Conservation (phyloP, 2,888 invertebrate species). For the Steinernema scapterisci region DNA sequence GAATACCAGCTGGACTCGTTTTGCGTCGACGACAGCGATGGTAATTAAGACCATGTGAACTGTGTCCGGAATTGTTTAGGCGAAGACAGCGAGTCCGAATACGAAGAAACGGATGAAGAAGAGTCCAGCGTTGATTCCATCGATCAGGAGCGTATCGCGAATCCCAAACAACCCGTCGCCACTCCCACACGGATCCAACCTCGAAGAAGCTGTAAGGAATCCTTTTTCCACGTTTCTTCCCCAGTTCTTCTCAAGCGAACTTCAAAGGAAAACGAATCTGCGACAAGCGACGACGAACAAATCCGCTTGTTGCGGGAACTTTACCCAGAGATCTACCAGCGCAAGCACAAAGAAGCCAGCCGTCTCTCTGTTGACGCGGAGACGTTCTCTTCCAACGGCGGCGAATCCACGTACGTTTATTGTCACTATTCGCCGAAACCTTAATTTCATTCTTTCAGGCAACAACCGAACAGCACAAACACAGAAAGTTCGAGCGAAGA, state of each 20-base stretch:
- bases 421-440: too few relatives aligned
- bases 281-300: too few relatives aligned
- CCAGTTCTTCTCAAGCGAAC: not conserved
- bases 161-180: not conserved
- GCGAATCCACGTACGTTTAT: too few relatives aligned
- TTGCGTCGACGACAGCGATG: conserved; percentile 30
- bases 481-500: not conserved
- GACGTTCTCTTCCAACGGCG: too few relatives aligned
- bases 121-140: not conserved
- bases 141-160: not conserved
- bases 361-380: not conserved
- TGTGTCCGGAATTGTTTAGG: too few relatives aligned
- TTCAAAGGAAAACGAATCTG: too few relatives aligned
- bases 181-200: not conserved
- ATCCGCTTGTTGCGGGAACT: not conserved
- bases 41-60: too few relatives aligned
- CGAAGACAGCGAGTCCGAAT: not conserved
- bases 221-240: not conserved
- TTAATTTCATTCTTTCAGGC: too few relatives aligned
- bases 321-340: conserved; percentile 10
- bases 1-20: conserved; percentile 31
- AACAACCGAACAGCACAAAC: not conserved
- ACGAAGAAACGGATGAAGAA: not conserved
- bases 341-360: not conserved
- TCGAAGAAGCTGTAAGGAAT: not conserved